These are phyloP conservation scores for Drosophila kohkoa DNA, from an alignment of 1,140 invertebrate genomes.

Conservation along the genomic window DNA sequence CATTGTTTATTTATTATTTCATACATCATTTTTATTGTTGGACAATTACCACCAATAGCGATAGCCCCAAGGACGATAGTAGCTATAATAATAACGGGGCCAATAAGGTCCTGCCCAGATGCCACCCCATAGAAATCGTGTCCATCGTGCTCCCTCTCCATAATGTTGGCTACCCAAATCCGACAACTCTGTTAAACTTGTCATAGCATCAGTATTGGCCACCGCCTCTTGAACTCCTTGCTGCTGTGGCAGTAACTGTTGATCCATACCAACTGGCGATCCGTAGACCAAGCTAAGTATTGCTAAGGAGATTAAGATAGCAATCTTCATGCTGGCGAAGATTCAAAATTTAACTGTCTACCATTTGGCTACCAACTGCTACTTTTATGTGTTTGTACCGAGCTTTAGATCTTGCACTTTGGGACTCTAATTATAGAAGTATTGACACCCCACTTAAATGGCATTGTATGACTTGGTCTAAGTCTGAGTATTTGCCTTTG, in stretches of 20 bases:
- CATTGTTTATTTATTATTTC: slow-evolving; percentile 12
- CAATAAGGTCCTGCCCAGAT: slow-evolving; percentile 16
- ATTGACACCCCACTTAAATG: slow-evolving; percentile 27
- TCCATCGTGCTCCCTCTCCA: slow-evolving; percentile 29
- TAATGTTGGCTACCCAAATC: slow-evolving; percentile 53
- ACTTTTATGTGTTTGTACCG: slow-evolving; percentile 46
- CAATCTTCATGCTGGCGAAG: slow-evolving; percentile 34
- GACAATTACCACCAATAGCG: slow-evolving; percentile 46
- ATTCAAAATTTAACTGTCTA: slow-evolving; percentile 5
- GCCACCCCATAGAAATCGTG: slow-evolving; percentile 40
- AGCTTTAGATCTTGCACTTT: slow-evolving; percentile 22
- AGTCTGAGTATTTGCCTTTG: neutral
- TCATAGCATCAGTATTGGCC: neutral
- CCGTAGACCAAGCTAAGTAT: slow-evolving; percentile 11
- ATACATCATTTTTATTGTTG: neutral
- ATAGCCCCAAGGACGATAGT: slow-evolving; percentile 43
- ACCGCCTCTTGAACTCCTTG: neutral
- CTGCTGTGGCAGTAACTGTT: neutral
- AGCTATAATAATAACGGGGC: slow-evolving; percentile 11
- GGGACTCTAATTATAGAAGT: slow-evolving; percentile 43
- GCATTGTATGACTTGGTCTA: neutral
- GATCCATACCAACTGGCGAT: slow-evolving; percentile 17
- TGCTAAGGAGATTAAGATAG: slow-evolving; percentile 13
- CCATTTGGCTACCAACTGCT: neutral
- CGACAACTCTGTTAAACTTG: slow-evolving; percentile 44